Percentiles rank a stretch among this genome's conserved stretches.
Conservation (phyloP, 2,888 invertebrate species). For the Ormyrus rosae region DNA sequence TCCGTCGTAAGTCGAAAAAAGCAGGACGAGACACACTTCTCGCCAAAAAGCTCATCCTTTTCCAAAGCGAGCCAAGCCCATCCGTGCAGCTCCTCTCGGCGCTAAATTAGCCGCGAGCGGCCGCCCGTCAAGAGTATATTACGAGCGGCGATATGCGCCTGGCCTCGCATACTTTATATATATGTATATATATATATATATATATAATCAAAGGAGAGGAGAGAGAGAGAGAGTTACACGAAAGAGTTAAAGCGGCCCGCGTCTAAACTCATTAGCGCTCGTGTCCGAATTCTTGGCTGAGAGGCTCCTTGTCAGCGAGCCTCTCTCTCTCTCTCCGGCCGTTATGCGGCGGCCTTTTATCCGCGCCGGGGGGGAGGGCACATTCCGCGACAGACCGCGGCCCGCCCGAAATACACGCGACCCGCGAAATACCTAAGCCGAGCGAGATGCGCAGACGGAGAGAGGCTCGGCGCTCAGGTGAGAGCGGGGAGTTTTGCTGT, state of each 20-base stretch:
- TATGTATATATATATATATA: not conserved
- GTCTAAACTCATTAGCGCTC: conserved; percentile 61
- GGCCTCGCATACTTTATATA: not conserved
- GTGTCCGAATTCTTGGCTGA: conserved; percentile 60
- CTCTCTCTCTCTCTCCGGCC: conserved; percentile 35
- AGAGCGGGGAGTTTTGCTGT: not conserved
- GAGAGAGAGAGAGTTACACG: conserved; percentile 1
- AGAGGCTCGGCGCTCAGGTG: conserved; percentile 12
- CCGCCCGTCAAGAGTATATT: not conserved
- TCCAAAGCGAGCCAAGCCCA: not conserved
- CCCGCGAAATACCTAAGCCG: conserved; percentile 35
- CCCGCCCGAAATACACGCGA: conserved; percentile 42
- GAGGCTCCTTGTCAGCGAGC: conserved; percentile 59
- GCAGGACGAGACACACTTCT: too few species aligned
- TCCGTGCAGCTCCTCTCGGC: too few species aligned
- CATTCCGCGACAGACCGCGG: conserved; percentile 38
- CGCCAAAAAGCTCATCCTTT: too few species aligned
- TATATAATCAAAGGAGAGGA: conserved; percentile 35
- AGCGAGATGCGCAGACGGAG: not conserved
- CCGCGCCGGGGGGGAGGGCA: conserved; percentile 12
- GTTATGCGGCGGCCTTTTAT: conserved; percentile 33
- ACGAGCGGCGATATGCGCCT: not conserved
- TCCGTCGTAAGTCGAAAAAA: too few species aligned
- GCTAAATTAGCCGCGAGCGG: not conserved
- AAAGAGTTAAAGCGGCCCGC: conserved; percentile 11